Evolutionary conservation across 2,797 vertebrate genomes (phyloP).

Genomic region (Cuculus canorus): DNA sequence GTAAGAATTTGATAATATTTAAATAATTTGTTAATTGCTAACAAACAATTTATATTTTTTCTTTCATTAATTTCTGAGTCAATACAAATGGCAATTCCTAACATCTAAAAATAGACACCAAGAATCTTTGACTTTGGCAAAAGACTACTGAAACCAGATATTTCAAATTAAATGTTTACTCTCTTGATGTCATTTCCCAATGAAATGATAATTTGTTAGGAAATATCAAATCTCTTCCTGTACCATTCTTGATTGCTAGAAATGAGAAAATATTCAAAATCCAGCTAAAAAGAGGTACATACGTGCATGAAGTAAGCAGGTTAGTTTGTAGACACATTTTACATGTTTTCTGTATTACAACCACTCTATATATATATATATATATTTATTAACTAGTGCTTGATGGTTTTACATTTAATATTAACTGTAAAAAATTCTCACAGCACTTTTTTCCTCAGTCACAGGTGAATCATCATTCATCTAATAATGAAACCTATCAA

Average conservation of each 20-base stretch:
- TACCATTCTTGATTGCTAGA: neutral
- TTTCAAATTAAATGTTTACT: neutral
- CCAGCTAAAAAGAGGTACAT: neutral
- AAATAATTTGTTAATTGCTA: neutral
- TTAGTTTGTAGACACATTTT: neutral
- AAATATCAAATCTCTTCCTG: neutral
- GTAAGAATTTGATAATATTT: neutral
- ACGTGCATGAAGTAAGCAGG: neutral
- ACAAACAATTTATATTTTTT: neutral
- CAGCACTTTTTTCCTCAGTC: slow-evolving; percentile 10
- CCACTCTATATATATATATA: neutral
- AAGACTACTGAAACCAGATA: neutral
- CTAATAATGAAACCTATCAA: slow-evolving; percentile 90
- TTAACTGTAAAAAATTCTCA: slow-evolving; percentile 11
- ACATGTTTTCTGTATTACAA: neutral
- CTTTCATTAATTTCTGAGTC: neutral
- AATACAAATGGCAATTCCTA: neutral
- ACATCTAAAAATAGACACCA: neutral
- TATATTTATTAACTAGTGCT: neutral
- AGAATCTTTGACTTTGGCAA: neutral
- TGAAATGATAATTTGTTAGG: neutral
- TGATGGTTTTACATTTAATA: neutral
- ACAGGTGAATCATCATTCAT: slow-evolving; percentile 85
- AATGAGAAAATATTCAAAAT: neutral
- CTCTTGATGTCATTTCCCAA: neutral